A percentile compares a stretch with the other conserved stretches of the same genome.
Evolutionary conservation across 1,140 invertebrate species (phyloP).

Genomic region (Archegozetes longisetosus): DNA sequence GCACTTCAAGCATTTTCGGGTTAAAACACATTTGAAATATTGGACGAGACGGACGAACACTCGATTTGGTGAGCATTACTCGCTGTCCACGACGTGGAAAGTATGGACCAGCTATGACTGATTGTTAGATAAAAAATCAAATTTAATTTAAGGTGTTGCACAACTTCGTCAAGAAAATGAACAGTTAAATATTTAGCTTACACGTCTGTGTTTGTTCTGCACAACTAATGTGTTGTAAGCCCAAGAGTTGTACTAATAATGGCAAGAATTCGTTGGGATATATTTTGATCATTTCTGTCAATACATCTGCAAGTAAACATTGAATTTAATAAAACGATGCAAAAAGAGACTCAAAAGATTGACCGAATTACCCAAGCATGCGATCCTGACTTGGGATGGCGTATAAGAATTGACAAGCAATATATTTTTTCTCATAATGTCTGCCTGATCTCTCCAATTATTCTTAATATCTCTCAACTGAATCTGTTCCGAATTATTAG

Average conservation of each 20-base stretch:
- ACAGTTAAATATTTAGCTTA: background rate
- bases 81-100: conserved; percentile 45
- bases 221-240: conserved; percentile 43
- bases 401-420: conserved; percentile 78
- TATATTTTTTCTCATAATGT: conserved; percentile 61
- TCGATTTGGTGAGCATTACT: conserved; percentile 39
- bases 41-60: conserved; percentile 48
- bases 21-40: conserved; percentile 77
- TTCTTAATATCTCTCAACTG: conserved; percentile 27
- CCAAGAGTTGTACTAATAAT: conserved; percentile 61
- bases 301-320: conserved; percentile 43
- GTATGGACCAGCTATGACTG: conserved; percentile 49
- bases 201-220: conserved; percentile 6
- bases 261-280: conserved; percentile 62
- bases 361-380: conserved; percentile 46
- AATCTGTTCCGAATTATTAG: conserved; percentile 34
- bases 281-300: conserved; percentile 66
- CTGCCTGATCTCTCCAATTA: conserved; percentile 59
- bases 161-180: background rate
- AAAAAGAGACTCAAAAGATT: conserved; percentile 8
- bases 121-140: conserved; percentile 8
- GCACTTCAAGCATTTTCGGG: conserved; percentile 45
- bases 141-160: conserved; percentile 1
- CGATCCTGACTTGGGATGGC: conserved; percentile 59
- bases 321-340: conserved; percentile 8